Evolutionary conservation across 2,113 vertebrate species (phyloP), one percentile per base, ranked within the genome.

Genomic region (Guaruba guarouba): DNA sequence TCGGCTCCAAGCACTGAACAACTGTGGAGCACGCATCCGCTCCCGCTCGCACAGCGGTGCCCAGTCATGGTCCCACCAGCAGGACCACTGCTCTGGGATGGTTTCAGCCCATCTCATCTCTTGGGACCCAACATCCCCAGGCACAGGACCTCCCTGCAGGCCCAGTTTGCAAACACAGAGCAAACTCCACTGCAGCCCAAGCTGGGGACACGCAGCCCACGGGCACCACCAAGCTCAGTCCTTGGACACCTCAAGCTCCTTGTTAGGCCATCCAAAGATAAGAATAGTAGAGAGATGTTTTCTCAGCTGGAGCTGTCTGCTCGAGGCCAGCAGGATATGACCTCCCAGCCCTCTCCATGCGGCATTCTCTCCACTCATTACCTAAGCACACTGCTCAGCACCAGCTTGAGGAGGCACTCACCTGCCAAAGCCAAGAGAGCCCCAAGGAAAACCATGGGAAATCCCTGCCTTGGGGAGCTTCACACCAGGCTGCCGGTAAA

Each of bases 131-230:
- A 5, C 0, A 1, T 49, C 41, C 39, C 6, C 14, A 49, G 41
- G n/a, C 1, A 1, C 31, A 59, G 23, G 35, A 46, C 29, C 37
- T 48, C 48, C 16, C 22, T 25, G 22, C 22, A 49, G 59, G 24
- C 14, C 35, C 41, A 7, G 12, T n/a, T 0, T 41, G 28, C 64
- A 79, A 61, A 37, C 24, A 6, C 64, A 82, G 51, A 52, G 9
- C 1, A 2, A 71, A 35, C 1, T 6, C 41, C 22, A 48, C 8
- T 0, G 0, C 27, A 31, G 37, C n/a, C 43, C 0, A 0, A 64
- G 25, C 0, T 0, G 3, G 24, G 62, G 14, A 48, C 68, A 57
- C 1, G 3, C 44, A 86, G 88, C 17, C 37, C 5, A 3, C 12
- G 2, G 7, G 57, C 63, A 78, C 1, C 0, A 0, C 3, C 44